phyloP scores from a whole-genome alignment of 2,888 invertebrate genomes.

The Ichneumon xanthorius region DNA sequence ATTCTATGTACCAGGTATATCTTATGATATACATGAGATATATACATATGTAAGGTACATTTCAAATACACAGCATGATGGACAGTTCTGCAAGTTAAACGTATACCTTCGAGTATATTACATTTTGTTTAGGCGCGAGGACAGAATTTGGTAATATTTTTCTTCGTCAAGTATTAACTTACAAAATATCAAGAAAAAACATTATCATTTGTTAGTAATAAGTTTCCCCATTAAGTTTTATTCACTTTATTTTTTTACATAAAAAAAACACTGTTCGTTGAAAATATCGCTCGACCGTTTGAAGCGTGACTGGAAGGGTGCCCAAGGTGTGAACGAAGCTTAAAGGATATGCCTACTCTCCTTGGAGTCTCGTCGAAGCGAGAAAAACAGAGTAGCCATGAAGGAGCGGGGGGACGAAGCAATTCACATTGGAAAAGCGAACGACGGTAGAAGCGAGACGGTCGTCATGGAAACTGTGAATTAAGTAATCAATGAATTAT shows the following conservation, averaged over 20 bases:
- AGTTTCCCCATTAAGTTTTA: background rate
- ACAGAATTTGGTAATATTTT: background rate
- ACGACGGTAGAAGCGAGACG: slow-evolving; percentile 74
- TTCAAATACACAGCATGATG: background rate
- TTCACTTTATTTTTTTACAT: background rate
- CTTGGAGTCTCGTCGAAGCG: slow-evolving; percentile 76
- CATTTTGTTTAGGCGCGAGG: background rate
- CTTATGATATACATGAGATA: background rate
- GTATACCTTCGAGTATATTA: background rate
- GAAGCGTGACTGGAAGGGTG: background rate
- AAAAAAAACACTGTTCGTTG: background rate
- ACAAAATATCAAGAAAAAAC: background rate
- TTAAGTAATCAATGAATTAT: slow-evolving; percentile 85
- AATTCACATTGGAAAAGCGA: slow-evolving; percentile 74
- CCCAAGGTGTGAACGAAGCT: slow-evolving; percentile 70
- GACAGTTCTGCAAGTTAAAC: background rate
- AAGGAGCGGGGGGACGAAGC: slow-evolving; percentile 74
- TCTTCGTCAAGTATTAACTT: background rate
- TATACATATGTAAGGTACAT: background rate
- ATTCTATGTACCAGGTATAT: background rate
- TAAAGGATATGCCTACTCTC: slow-evolving; percentile 69
- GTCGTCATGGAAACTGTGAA: slow-evolving; percentile 83
- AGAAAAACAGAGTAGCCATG: slow-evolving; percentile 82
- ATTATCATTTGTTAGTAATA: background rate
- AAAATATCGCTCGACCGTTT: background rate